These are phyloP conservation scores for Campoletis raptor DNA, from an alignment of 2,888 invertebrate species.

Conservation along the genomic window DNA sequence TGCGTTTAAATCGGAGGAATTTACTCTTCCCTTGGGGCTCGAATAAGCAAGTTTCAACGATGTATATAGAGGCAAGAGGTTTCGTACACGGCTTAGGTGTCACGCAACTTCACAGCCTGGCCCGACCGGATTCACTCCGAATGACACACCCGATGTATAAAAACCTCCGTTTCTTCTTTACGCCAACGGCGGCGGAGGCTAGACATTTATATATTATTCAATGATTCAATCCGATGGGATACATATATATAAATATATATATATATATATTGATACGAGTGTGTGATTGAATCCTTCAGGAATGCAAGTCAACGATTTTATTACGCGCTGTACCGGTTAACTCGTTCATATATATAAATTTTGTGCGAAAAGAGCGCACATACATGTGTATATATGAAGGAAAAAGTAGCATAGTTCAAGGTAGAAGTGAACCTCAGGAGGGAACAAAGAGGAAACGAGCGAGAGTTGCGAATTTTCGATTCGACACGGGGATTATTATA, in stretches of 20 bases:
- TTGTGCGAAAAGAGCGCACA: not conserved
- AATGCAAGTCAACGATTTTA: constrained; percentile 23
- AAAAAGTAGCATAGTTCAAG: constrained; percentile 30
- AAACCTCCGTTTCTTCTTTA: not conserved
- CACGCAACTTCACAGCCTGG: not conserved
- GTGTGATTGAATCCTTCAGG: constrained; percentile 7
- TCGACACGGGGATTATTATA: constrained; percentile 81
- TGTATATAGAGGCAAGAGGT: not conserved
- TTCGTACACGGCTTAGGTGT: not conserved
- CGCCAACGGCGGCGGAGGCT: not conserved
- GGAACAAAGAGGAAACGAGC: constrained; percentile 54
- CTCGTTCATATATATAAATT: not conserved
- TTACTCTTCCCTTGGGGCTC: not conserved
- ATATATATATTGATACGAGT: not conserved
- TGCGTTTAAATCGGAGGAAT: not conserved
- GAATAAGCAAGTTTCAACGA: not conserved
- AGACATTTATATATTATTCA: constrained; percentile 5
- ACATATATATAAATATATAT: not conserved
- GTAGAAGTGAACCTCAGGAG: constrained; percentile 24
- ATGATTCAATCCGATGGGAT: not conserved
- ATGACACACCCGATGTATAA: not conserved
- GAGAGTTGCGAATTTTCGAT: constrained; percentile 78
- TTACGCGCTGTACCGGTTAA: not conserved
- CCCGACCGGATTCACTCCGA: not conserved
- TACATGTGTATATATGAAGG: constrained; percentile 7